Conservation (phyloP, 2,113 vertebrate species). For the Alligator mississippiensis region DNA sequence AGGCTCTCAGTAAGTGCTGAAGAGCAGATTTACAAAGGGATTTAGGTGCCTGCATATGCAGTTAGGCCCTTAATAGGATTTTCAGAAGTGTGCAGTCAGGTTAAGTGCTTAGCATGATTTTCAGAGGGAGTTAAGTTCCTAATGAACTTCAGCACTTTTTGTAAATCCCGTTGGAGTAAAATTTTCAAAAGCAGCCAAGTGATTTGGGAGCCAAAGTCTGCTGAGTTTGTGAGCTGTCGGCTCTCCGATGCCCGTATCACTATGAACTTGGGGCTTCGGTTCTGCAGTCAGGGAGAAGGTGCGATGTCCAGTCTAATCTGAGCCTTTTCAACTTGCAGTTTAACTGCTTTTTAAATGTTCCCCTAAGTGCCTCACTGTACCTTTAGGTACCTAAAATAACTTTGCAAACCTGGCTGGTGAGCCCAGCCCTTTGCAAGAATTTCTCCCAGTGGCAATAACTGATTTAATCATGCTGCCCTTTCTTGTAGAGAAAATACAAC, state of each 20-base stretch:
- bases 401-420: background rate
- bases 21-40: slow-evolving; percentile 18
- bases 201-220: slow-evolving; percentile 21
- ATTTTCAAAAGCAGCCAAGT: background rate
- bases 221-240: slow-evolving; percentile 33
- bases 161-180: background rate
- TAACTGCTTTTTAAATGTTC: background rate
- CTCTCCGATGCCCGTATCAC: slow-evolving; percentile 1
- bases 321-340: background rate
- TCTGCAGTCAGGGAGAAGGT: background rate
- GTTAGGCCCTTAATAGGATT: slow-evolving; percentile 4
- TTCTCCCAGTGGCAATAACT: slow-evolving; percentile 25
- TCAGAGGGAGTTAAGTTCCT: background rate
- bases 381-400: slow-evolving; percentile 15
- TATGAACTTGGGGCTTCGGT: slow-evolving; percentile 26
- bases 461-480: background rate
- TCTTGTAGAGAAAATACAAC: background rate
- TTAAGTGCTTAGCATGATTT: background rate
- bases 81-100: slow-evolving; percentile 12
- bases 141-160: background rate
- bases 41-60: slow-evolving; percentile 35
- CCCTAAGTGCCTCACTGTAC: slow-evolving; percentile 11
- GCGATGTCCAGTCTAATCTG: background rate
- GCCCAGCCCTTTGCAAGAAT: background rate
- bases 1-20: background rate